Percentiles rank a stretch among this genome's conserved stretches.
Evolutionary conservation across 2,888 invertebrate genomes (phyloP).

Genomic region (Elysia crispata): DNA sequence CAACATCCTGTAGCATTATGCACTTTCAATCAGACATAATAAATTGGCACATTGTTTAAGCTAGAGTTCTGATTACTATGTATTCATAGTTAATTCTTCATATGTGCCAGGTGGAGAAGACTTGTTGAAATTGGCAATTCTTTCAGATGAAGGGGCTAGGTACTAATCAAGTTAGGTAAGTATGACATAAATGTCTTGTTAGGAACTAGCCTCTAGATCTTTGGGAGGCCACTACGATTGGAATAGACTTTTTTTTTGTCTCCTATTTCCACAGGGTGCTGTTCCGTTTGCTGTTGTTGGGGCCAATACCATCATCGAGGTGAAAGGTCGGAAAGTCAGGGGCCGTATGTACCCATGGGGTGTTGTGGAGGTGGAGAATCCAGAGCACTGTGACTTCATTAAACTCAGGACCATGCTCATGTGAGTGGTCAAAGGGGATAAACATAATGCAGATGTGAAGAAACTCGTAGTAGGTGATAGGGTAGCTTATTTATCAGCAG

Average conservation of each 20-base stretch:
- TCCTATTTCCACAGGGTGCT: conserved; percentile 82
- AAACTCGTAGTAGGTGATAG: no score
- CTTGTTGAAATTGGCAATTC: no score
- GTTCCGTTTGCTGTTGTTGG: conserved; percentile 99
- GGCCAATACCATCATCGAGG: conserved; percentile 92
- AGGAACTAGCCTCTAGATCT: neutral
- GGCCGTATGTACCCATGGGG: conserved; percentile 99
- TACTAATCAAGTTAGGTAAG: neutral
- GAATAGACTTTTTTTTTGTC: neutral
- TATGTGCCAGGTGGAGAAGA: no score
- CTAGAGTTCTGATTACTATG: no score
- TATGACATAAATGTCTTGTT: neutral
- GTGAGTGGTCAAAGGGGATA: conserved; percentile 78
- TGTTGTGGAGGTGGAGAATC: conserved; percentile 98
- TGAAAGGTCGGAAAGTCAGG: conserved; percentile 93
- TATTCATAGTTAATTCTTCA: no score
- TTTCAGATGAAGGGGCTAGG: no score
- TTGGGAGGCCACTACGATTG: neutral
- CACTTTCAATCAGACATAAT: no score
- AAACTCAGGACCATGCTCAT: conserved; percentile 97
- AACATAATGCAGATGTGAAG: no score
- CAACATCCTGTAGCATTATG: no score
- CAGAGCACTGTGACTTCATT: conserved; percentile 98
- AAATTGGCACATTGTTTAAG: no score
- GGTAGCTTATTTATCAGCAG: no score